phyloP scores from a whole-genome alignment of 1,140 invertebrate species.

The Telenomus remus region DNA sequence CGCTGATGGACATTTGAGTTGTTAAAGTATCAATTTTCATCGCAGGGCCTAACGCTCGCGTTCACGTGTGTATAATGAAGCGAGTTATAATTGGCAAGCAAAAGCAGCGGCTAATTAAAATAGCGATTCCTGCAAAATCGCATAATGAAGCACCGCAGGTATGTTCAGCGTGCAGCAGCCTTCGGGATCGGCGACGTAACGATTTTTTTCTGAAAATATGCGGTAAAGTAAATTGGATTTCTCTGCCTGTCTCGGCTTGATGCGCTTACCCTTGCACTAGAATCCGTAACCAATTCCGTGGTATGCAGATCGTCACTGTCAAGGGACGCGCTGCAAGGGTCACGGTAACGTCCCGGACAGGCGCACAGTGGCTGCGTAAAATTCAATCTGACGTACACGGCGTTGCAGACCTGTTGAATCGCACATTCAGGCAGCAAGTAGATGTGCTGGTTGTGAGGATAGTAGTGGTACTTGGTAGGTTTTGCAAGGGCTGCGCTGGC shows the following conservation, averaged over 20 bases:
- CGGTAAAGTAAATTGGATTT: constrained; percentile 44
- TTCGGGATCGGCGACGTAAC: not conserved
- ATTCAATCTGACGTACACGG: constrained; percentile 92
- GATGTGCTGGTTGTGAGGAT: constrained; percentile 94
- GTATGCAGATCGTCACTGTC: constrained; percentile 93
- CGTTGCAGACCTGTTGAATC: constrained; percentile 94
- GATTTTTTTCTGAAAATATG: constrained; percentile 25
- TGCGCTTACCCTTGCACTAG: constrained; percentile 83
- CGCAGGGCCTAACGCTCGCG: constrained; percentile 7
- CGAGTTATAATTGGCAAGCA: constrained; percentile 32
- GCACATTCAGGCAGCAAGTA: constrained; percentile 93
- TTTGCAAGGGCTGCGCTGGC: constrained; percentile 82
- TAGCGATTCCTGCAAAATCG: constrained; percentile 30
- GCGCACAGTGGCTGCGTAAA: constrained; percentile 94
- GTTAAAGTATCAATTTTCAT: constrained; percentile 11
- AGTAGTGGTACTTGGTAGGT: constrained; percentile 94
- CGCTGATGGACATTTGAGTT: too few relatives aligned
- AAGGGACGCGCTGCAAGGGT: constrained; percentile 91
- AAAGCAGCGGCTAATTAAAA: constrained; percentile 34
- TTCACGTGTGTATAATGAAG: constrained; percentile 19
- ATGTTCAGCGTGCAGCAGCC: not conserved
- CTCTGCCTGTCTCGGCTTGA: constrained; percentile 26
- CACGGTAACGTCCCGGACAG: constrained; percentile 87
- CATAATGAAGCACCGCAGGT: constrained; percentile 20
- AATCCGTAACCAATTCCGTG: constrained; percentile 89